These are phyloP conservation scores for Laupala kohalensis DNA, from an alignment of 1,140 invertebrate species.

Conservation along the genomic window DNA sequence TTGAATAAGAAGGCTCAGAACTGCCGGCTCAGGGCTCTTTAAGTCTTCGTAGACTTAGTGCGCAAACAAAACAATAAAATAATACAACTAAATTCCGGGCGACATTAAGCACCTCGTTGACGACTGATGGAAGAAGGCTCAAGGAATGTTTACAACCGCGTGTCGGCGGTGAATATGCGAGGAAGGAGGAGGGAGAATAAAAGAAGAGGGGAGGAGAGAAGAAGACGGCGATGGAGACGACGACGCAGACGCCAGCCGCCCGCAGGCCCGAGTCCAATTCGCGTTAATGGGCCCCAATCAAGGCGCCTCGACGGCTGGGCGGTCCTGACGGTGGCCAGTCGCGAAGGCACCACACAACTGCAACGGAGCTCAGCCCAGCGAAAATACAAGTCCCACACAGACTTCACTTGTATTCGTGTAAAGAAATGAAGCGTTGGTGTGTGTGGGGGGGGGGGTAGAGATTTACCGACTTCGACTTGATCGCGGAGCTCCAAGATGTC, in stretches of 20 bases:
- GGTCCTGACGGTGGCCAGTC: no score
- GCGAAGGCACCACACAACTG: no score
- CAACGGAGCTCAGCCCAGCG: no score
- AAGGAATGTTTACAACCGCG: neutral
- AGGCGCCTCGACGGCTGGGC: neutral
- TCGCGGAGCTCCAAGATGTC: no score
- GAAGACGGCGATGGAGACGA: neutral
- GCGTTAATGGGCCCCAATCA: neutral
- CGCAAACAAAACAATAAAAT: neutral
- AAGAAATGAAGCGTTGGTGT: no score
- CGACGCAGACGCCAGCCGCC: neutral
- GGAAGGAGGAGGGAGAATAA: neutral
- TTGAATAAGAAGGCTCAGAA: no score
- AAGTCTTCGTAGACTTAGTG: no score
- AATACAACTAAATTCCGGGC: neutral
- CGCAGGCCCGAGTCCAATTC: neutral
- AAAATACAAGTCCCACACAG: no score
- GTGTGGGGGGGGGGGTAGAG: no score
- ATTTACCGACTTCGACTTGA: no score
- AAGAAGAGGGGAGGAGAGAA: neutral
- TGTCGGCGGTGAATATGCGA: neutral
- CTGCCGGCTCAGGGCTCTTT: no score
- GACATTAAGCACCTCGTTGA: neutral
- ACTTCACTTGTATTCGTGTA: no score
- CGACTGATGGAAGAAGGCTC: neutral